phyloP scores from a whole-genome alignment of 1,140 invertebrate species.

The Micrasema longulum region DNA sequence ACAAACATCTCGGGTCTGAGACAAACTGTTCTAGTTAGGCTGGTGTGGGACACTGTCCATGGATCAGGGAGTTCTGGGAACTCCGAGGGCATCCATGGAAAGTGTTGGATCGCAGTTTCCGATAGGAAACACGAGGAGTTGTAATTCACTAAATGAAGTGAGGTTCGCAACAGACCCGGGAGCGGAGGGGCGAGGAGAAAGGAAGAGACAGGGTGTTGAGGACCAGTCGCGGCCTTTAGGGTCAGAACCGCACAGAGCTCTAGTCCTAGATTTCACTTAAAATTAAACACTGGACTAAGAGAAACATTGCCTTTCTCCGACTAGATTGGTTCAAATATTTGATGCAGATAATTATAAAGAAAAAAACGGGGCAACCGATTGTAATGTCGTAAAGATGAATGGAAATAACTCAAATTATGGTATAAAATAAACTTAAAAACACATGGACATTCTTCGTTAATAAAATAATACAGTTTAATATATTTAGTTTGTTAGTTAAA shows the following conservation, averaged over 20 bases:
- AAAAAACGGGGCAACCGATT: not conserved
- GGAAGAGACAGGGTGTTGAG: constrained; percentile 43
- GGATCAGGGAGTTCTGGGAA: constrained; percentile 2
- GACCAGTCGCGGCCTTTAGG: constrained; percentile 49
- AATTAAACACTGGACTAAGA: constrained; percentile 28
- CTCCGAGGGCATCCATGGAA: not conserved
- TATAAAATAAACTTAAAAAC: constrained; percentile 13
- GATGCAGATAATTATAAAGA: not conserved
- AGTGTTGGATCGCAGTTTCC: constrained; percentile 6
- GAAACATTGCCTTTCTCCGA: constrained; percentile 28
- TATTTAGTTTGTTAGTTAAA: constrained; percentile 22
- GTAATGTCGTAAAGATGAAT: constrained; percentile 11
- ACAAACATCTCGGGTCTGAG: constrained; percentile 62
- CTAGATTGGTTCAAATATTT: constrained; percentile 13
- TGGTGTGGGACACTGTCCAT: constrained; percentile 5
- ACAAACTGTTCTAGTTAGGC: not conserved
- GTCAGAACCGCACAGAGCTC: constrained; percentile 48
- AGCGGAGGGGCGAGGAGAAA: constrained; percentile 45
- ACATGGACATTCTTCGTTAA: constrained; percentile 2
- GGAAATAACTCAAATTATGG: constrained; percentile 17
- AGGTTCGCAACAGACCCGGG: constrained; percentile 22
- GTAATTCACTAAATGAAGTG: too few species aligned
- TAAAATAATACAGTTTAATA: constrained; percentile 23
- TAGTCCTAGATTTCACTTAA: constrained; percentile 35
- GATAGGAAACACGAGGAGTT: not conserved